Evolutionary conservation across 1,140 invertebrate genomes (phyloP).

Genomic region (Papilio glaucus): DNA sequence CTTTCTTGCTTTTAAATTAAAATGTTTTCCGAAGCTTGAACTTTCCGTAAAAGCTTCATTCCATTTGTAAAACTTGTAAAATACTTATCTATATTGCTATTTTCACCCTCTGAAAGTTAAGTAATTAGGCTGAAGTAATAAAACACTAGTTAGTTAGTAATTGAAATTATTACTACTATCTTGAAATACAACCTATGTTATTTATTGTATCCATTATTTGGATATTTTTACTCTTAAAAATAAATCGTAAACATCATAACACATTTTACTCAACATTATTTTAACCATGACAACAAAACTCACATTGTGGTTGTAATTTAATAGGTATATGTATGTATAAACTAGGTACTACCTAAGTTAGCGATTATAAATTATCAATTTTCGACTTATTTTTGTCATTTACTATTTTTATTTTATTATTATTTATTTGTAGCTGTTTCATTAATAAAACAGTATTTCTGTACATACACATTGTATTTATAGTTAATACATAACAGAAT

Average conservation of each 20-base stretch:
- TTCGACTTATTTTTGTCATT: too few relatives aligned
- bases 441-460: too few relatives aligned
- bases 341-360: too few relatives aligned
- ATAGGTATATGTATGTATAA: too few relatives aligned
- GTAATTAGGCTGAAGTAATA: slow-evolving; percentile 6
- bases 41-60: slow-evolving; percentile 3
- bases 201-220: neutral
- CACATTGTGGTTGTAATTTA: neutral
- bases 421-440: too few relatives aligned
- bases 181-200: neutral
- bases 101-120: neutral
- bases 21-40: slow-evolving; percentile 13
- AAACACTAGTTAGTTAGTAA: slow-evolving; percentile 10
- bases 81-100: slow-evolving; percentile 19
- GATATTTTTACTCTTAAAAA: too few relatives aligned
- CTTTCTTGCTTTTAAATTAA: slow-evolving; percentile 12
- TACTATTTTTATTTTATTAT: too few relatives aligned
- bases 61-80: slow-evolving; percentile 23
- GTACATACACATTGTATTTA: too few relatives aligned
- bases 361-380: too few relatives aligned
- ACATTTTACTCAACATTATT: too few relatives aligned
- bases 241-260: too few relatives aligned
- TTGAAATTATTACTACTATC: neutral
- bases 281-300: neutral
- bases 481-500: too few relatives aligned